Evolutionary conservation across 2,888 invertebrate species (phyloP), one percentile per base, ranked within the genome.

Genomic region (Brenthis daphne): DNA sequence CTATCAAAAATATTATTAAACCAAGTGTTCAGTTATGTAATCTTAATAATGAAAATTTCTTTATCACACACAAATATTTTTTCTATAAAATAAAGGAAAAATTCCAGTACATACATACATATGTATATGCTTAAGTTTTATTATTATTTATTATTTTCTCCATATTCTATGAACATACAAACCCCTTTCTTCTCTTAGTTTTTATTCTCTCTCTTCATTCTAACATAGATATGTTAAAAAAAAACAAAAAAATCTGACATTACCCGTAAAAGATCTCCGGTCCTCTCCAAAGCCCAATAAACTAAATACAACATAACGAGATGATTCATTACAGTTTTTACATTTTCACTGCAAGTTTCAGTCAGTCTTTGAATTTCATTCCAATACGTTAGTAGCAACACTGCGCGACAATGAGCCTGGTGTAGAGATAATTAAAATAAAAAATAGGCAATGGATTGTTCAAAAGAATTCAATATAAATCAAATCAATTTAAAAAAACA

Each of bases 331-430:
- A 97, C 96, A 57, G 85, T 82, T 12, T 89, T 93, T 47, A 98
- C 82, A 16, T 92, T 89, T 0, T 92, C 87, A 0, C 97, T 96
- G 1, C 95, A 85, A 1, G 87, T 79, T 0, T 82, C 80, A 1
- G 92, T 83, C 2, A 93, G 74, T 0, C 85, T 85, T 71, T 85
- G 77, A n/a, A 95, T 90, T 72, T 94, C 93, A 20, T 92, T 93
- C 78, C 94, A 93, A 72, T 95, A 97, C 2, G 94, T 95, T 70
- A 95, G 94, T 6, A 97, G 95, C n/a, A 98, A 85, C 77, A 97
- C 96, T n/a, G 95, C 95, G 57, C 98, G 95, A 76, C 96, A 96
- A 82, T 98, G 98, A 6, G 97, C 95, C 95, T 96, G 90, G 0
- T 47, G 80, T 11, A 11, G 37, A 43, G 2, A 43, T 43, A 43